Evolutionary conservation across 2,888 invertebrate species (phyloP), one percentile per base, ranked within the genome.

Genomic region (Acrocyrtus sp.): DNA sequence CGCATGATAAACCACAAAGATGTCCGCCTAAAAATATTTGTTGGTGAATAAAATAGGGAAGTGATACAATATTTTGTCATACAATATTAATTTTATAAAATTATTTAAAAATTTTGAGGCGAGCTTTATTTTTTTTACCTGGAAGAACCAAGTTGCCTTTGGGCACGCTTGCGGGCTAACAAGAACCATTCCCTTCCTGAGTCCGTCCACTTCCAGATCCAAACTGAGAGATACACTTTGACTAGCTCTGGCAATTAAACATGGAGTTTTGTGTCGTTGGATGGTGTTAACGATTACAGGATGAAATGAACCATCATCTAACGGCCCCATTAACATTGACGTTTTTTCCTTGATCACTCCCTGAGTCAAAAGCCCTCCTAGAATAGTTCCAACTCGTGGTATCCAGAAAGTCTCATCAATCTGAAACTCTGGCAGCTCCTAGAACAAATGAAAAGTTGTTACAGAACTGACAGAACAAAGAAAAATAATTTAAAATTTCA

Each of bases 331-430:
- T 74, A 86, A 78, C 48, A 88, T 82, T 5, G 82, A 81, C 62
- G 87, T 87, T 19, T 94, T 94, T 84, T 97, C 96, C 26, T 89
- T 89, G 41, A 98, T 89, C 22, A 92, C 89, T 0, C 98, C 98
- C 82, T 92, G 91, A 0, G 91, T 90, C 50, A 96, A 84, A 8
- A 96, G 85, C 0, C 96, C 96, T 0, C 95, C 95, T 0, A 95
- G 89, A 26, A 96, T 92, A 8, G 92, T 92, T 0, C 93, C 93
- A 0, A 91, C 88, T 79, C 92, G 93, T 0, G 91, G 91, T 17
- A 94, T 93, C 82, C 91, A 90, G 80, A 95, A 95, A 12, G 93
- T 94, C 86, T 97, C 97, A 83, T 98, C 98, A 48, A 98, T 92
- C 87, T 97, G 94, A 84, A 96, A 96, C 83, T 92, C 92, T 77